These are phyloP conservation scores for Acanthosepion lycidas DNA, from an alignment of 2,888 invertebrate genomes.

Conservation along the genomic window DNA sequence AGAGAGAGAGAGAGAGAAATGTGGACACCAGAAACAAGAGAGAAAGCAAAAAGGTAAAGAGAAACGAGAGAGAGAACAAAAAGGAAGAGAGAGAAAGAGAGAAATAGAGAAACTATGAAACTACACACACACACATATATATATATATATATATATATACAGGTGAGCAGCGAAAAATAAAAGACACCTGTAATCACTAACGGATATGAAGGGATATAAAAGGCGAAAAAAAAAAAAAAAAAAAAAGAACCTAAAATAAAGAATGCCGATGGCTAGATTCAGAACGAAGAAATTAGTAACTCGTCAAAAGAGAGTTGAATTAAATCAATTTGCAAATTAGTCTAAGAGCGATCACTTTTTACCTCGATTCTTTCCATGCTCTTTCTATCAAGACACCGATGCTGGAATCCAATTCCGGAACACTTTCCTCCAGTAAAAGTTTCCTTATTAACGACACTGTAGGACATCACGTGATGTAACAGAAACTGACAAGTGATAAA, in stretches of 20 bases:
- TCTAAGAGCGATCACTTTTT: background rate
- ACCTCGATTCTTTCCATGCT: background rate
- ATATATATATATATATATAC: no score
- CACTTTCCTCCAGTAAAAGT: background rate
- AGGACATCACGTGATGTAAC: background rate
- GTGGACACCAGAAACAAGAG: background rate
- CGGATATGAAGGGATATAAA: no score
- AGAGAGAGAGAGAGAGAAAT: no score
- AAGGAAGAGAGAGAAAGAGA: slow-evolving; percentile 17
- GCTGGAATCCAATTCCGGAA: background rate
- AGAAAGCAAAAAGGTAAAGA: no score
- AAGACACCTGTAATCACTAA: no score
- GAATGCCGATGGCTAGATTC: no score
- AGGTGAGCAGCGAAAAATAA: no score
- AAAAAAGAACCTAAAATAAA: no score
- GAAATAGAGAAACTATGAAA: background rate
- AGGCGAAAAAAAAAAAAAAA: no score
- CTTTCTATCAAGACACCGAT: background rate
- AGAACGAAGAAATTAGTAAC: no score
- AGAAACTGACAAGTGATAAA: background rate
- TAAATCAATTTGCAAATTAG: background rate
- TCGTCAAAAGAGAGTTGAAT: background rate
- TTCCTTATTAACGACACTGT: background rate
- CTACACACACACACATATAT: no score
- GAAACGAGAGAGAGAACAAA: slow-evolving; percentile 37